These are phyloP conservation scores for Sprattus sprattus DNA, from an alignment of 2,113 vertebrate species.

Conservation along the genomic window DNA sequence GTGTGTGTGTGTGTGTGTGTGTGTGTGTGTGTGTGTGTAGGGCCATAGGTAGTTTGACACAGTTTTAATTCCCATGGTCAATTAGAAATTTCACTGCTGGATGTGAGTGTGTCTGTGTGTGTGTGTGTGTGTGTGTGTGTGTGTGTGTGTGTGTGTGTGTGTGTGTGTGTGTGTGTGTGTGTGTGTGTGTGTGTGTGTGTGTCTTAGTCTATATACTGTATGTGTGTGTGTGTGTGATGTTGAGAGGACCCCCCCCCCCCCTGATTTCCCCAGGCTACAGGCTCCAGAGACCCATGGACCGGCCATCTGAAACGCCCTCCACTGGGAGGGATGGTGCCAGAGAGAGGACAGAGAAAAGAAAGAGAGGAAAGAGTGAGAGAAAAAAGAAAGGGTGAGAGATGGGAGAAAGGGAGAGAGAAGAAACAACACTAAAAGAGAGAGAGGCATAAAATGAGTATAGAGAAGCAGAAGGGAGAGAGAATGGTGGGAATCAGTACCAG, in stretches of 20 bases:
- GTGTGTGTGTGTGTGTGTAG: slow-evolving; percentile 2
- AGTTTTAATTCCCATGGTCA: slow-evolving; percentile 4
- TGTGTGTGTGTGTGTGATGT: neutral
- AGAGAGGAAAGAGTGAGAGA: neutral
- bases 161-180: neutral
- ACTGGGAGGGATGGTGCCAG: neutral
- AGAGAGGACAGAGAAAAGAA: neutral
- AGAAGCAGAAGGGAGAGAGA: neutral
- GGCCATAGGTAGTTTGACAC: neutral
- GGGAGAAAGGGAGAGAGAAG: neutral
- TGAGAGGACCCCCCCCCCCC: neutral
- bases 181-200: neutral
- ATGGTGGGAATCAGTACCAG: neutral
- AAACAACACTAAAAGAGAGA: neutral
- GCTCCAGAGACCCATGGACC: neutral
- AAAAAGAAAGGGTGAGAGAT: neutral
- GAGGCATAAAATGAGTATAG: neutral
- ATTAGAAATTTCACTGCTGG: neutral
- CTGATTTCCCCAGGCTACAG: neutral
- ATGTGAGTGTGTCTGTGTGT: slow-evolving; percentile 1
- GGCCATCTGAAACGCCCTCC: neutral
- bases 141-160: neutral
- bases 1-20: slow-evolving; percentile 9
- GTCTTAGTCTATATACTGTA: neutral
- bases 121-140: slow-evolving; percentile 5